phyloP scores from a whole-genome alignment of 2,797 vertebrate species.

The Chelmon rostratus region DNA sequence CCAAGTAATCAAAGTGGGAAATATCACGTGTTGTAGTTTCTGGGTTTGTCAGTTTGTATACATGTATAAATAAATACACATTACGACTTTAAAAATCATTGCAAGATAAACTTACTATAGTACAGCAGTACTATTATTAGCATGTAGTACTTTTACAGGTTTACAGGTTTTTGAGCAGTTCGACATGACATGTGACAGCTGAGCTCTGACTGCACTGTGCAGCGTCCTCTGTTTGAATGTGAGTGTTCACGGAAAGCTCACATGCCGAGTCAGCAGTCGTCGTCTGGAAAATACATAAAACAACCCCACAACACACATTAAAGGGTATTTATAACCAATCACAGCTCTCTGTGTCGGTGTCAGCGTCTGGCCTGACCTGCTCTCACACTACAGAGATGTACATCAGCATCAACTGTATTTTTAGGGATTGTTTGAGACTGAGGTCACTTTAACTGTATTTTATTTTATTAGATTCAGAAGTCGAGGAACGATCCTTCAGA shows the following conservation, averaged over 20 bases:
- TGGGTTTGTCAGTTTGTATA: too few species aligned
- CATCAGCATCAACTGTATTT: not conserved
- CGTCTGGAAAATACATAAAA: constrained; percentile 49
- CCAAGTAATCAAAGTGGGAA: too few species aligned
- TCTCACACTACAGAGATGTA: not conserved
- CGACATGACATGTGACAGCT: too few species aligned
- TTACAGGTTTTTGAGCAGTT: too few species aligned
- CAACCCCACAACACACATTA: constrained; percentile 15
- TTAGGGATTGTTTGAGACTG: not conserved
- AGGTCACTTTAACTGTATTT: not conserved
- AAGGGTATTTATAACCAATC: constrained; percentile 14
- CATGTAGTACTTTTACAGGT: too few species aligned
- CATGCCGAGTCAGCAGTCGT: constrained; percentile 26
- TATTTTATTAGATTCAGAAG: constrained; percentile 8
- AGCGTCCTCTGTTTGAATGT: not conserved
- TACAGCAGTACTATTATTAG: too few species aligned
- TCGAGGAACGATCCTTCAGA: not conserved
- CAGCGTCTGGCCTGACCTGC: not conserved
- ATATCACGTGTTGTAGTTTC: too few species aligned
- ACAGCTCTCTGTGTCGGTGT: not conserved
- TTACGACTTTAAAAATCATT: too few species aligned
- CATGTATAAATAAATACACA: too few species aligned
- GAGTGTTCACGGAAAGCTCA: constrained; percentile 18
- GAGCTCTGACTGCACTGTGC: not conserved
- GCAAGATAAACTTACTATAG: too few species aligned